These are phyloP conservation scores for Mus musculus DNA, from an alignment of 2,113 vertebrate species.

Conservation along the genomic window DNA sequence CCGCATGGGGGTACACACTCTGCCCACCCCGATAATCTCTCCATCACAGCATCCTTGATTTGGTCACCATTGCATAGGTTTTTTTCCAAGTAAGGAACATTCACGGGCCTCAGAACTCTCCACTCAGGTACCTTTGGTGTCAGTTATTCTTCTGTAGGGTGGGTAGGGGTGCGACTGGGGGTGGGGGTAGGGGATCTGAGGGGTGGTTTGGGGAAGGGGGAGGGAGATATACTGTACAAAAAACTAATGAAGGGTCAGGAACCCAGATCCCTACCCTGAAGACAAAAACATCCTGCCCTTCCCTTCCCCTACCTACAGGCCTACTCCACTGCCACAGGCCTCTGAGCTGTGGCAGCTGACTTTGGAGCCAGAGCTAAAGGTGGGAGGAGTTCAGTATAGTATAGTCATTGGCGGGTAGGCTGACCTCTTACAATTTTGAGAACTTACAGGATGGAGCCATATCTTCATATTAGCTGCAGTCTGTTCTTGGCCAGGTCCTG, in stretches of 20 bases:
- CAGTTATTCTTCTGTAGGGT: background rate
- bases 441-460: no score
- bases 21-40: background rate
- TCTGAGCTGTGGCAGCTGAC: background rate
- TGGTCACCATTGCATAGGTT: background rate
- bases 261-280: background rate
- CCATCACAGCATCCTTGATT: background rate
- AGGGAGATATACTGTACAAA: background rate
- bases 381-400: background rate
- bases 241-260: fast-evolving
- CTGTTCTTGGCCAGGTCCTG: background rate
- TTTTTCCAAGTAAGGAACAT: background rate
- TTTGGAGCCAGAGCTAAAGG: background rate
- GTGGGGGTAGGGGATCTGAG: no score
- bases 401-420: no score
- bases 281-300: background rate
- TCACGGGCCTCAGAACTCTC: background rate
- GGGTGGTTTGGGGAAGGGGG: no score
- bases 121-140: background rate
- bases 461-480: background rate
- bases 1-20: background rate
- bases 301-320: background rate
- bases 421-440: background rate
- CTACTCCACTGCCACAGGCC: background rate
- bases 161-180: no score